Evolutionary conservation across 1,140 invertebrate genomes (phyloP), one percentile per base, ranked within the genome.

Genomic region (Glomeris maerens): DNA sequence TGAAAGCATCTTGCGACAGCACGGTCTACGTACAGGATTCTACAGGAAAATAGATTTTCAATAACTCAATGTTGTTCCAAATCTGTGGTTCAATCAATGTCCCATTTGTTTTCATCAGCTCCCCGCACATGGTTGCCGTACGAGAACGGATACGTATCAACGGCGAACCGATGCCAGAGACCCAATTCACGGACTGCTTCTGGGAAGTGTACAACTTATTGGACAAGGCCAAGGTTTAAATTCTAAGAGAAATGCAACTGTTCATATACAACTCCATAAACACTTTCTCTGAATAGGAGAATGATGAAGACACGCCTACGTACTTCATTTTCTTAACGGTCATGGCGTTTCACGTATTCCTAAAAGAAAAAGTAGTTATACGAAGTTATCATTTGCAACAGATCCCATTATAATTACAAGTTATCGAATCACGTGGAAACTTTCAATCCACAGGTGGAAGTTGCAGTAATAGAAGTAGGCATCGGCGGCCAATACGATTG

Each of bases 271-370:
- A n/a, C n/a, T n/a, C n/a, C n/a, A n/a, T n/a, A n/a, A n/a, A n/a
- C 14, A 20, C 26, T 49, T 53, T 14, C 41, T 27, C 36, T 46
- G 20, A 23, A 36, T 14, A 45, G 51, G 25, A 28, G 17, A 26
- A 58, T 54, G 52, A 56, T 38, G 59, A 52, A 21, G 25, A 55
- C 1, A 87, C 96, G 82, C 95, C 95, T 1, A 70, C 78, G 5
- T 99, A 96, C 66, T 99, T 98, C 68, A 78, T 81, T 50, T 97
- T 98, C 64, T 66, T 98, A 0, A 97, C 93, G 0, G 71, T 97
- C 14, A 72, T 98, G 70, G 84, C 88, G 14, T 86, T 94, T 57
- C 77, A 93, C 60, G 69, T 95, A 2, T 98, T 98, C 66, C 41
- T 91, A 0, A 67, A 79, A 47, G 82, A 92, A 62, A 77, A 88